These are phyloP conservation scores for Lissonota sp. DNA, from an alignment of 2,888 invertebrate genomes.

Conservation along the genomic window DNA sequence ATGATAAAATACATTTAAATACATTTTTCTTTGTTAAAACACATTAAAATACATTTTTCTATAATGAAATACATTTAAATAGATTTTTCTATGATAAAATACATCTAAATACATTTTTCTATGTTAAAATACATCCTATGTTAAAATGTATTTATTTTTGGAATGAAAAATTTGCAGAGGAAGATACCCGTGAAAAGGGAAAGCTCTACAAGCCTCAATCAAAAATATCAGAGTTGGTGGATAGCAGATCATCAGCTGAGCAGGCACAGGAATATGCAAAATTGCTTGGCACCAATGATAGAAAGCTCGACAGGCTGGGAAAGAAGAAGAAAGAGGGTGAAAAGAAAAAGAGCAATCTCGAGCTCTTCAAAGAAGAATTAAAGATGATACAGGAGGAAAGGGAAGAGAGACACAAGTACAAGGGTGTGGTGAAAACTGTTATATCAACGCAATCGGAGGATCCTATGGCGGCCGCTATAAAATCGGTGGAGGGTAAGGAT, in stretches of 20 bases:
- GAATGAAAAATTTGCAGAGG: constrained; percentile 85
- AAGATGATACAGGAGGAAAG: constrained; percentile 99
- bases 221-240: constrained; percentile 87
- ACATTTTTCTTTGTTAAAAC: too few relatives aligned
- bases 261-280: constrained; percentile 89
- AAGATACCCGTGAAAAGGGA: constrained; percentile 94
- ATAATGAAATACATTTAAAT: too few relatives aligned
- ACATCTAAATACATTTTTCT: too few relatives aligned
- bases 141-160: too few relatives aligned
- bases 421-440: constrained; percentile 88
- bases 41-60: too few relatives aligned
- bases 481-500: constrained; percentile 80
- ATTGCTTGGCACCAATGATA: constrained; percentile 86
- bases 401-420: constrained; percentile 97
- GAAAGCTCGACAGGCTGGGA: constrained; percentile 87
- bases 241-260: constrained; percentile 86
- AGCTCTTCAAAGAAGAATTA: constrained; percentile 98
- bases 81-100: too few relatives aligned
- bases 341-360: constrained; percentile 98
- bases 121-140: too few relatives aligned
- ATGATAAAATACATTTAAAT: too few relatives aligned
- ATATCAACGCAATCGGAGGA: constrained; percentile 79
- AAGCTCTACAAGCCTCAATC: constrained; percentile 97
- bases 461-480: constrained; percentile 81
- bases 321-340: constrained; percentile 90